These are phyloP conservation scores for Spinus olivaceus DNA, from an alignment of 2,797 vertebrate species.

Conservation along the genomic window DNA sequence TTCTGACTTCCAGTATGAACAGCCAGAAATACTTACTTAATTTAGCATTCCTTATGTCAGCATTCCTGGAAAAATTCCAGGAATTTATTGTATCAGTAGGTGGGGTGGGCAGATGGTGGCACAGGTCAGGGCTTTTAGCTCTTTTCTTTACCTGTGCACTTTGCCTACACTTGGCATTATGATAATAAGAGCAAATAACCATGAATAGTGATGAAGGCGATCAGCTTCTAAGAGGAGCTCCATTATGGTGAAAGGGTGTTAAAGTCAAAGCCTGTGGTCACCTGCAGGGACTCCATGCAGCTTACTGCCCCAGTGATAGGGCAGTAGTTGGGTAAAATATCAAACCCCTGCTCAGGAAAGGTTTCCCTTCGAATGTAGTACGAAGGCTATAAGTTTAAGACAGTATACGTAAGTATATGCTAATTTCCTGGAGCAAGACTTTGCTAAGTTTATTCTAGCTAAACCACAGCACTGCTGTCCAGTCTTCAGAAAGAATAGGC, in stretches of 20 bases:
- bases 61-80: conserved; percentile 14
- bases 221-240: background rate
- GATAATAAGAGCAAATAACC: background rate
- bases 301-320: background rate
- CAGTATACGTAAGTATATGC: background rate
- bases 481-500: background rate
- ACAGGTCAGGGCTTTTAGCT: background rate
- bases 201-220: background rate
- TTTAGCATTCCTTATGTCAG: background rate
- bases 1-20: background rate
- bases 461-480: background rate
- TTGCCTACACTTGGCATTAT: background rate
- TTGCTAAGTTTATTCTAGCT: background rate
- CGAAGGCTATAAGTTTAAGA: background rate
- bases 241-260: background rate
- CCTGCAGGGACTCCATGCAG: background rate
- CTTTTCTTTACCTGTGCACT: background rate
- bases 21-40: background rate
- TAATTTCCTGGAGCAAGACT: background rate
- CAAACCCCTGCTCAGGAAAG: background rate
- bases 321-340: background rate
- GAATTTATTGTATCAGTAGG: background rate
- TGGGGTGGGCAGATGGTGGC: background rate
- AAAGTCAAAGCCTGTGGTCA: background rate
- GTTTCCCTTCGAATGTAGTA: background rate